These are phyloP conservation scores for Cuniculus paca DNA, from an alignment of 2,797 vertebrate genomes.

Conservation along the genomic window DNA sequence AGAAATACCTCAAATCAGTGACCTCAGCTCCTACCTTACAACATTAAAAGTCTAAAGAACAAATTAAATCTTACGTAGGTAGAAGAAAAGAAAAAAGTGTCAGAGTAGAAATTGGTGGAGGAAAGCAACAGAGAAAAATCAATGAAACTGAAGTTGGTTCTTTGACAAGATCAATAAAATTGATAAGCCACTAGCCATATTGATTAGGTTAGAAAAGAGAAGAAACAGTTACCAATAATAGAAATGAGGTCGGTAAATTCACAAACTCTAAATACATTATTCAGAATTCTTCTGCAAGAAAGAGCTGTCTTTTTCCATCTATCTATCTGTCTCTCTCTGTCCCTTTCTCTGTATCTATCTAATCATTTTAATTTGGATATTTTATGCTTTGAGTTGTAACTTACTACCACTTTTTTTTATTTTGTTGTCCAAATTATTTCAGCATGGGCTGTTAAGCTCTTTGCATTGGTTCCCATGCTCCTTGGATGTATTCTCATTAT, in stretches of 20 bases:
- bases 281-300: background rate
- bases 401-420: background rate
- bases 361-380: background rate
- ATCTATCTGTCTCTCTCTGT: background rate
- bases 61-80: background rate
- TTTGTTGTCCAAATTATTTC: background rate
- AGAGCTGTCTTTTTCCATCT: background rate
- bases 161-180: slow-evolving; percentile 23
- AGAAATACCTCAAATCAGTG: background rate
- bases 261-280: background rate
- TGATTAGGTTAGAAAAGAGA: background rate
- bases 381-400: background rate
- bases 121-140: slow-evolving; percentile 46
- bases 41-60: slow-evolving; percentile 32
- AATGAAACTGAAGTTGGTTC: slow-evolving; percentile 5
- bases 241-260: background rate
- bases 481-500: background rate
- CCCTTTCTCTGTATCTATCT: background rate
- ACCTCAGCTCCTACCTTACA: slow-evolving; percentile 30
- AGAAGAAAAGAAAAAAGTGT: slow-evolving; percentile 53
- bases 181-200: background rate
- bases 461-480: background rate
- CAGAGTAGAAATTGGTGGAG: slow-evolving; percentile 18
- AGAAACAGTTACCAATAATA: background rate
- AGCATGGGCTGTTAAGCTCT: background rate